These are phyloP conservation scores for Yponomeuta plumbellus DNA, from an alignment of 2,888 invertebrate genomes.

Conservation along the genomic window DNA sequence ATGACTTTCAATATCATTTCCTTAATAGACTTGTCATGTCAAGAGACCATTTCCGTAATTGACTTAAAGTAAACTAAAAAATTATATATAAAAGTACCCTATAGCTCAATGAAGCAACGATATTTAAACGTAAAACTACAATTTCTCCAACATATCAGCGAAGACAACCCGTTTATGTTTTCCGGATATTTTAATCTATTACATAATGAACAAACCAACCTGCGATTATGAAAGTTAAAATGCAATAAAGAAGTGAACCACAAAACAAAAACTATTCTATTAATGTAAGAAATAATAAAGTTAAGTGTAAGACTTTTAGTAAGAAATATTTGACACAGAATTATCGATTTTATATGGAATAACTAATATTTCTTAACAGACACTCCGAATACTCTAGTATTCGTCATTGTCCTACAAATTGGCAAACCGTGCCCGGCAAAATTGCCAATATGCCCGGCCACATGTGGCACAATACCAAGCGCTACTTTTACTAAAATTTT, in stretches of 20 bases:
- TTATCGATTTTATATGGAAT: neutral
- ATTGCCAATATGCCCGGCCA: too few relatives aligned
- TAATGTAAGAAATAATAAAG: neutral
- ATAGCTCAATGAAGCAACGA: neutral
- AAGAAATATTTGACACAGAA: neutral
- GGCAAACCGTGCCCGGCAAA: too few relatives aligned
- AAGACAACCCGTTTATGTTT: neutral
- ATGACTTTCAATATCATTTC: neutral
- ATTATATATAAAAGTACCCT: neutral
- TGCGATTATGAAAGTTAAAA: neutral
- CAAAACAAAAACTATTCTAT: neutral
- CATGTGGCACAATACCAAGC: neutral
- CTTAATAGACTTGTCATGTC: slow-evolving; percentile 3
- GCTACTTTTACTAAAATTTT: too few relatives aligned
- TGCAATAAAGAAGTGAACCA: neutral
- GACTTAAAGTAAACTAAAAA: neutral
- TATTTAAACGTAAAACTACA: neutral
- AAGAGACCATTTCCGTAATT: neutral
- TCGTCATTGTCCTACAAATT: neutral
- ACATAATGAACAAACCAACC: neutral
- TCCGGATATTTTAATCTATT: neutral
- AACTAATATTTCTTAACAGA: neutral
- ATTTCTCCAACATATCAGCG: neutral
- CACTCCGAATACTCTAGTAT: neutral
- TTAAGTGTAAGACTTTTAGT: neutral